Percentiles rank a stretch among this genome's conserved stretches.
phyloP scores from a whole-genome alignment of 2,113 vertebrate species.

The Porphyrio hochstetteri region DNA sequence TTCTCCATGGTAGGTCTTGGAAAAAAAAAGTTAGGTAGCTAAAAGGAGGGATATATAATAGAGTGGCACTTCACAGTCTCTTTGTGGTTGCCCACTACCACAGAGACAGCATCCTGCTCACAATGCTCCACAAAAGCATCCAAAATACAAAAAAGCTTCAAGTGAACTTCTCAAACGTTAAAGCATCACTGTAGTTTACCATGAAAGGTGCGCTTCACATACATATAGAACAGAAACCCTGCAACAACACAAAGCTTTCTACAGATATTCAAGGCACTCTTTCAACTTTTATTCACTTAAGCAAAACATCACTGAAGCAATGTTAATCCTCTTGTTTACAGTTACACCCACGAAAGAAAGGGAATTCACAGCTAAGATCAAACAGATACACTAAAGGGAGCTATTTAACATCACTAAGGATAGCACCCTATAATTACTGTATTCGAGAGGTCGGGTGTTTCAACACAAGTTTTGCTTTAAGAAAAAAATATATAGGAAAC shows the following conservation, averaged over 20 bases:
- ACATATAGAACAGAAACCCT: not conserved
- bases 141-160: slow-evolving; percentile 22
- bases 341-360: slow-evolving; percentile 67
- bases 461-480: slow-evolving; percentile 14
- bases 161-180: not conserved
- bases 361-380: slow-evolving; percentile 65
- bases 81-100: not conserved
- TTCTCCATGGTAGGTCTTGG: not conserved
- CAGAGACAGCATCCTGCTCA: not conserved
- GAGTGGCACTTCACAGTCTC: not conserved
- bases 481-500: not conserved
- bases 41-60: not conserved
- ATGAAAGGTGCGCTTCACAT: slow-evolving; percentile 7
- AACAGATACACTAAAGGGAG: slow-evolving; percentile 46
- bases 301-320: slow-evolving; percentile 59
- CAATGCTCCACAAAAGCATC: not conserved
- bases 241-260: slow-evolving; percentile 39
- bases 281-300: slow-evolving; percentile 56
- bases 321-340: slow-evolving; percentile 72
- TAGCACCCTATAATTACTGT: slow-evolving; percentile 61
- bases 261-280: slow-evolving; percentile 45
- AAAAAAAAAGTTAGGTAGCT: not conserved
- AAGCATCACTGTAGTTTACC: not conserved
- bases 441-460: not conserved
- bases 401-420: slow-evolving; percentile 67